A percentile compares a stretch with the other conserved stretches of the same genome.
Evolutionary conservation across 2,113 vertebrate genomes (phyloP).

Genomic region (mouse (Mus musculus)): DNA sequence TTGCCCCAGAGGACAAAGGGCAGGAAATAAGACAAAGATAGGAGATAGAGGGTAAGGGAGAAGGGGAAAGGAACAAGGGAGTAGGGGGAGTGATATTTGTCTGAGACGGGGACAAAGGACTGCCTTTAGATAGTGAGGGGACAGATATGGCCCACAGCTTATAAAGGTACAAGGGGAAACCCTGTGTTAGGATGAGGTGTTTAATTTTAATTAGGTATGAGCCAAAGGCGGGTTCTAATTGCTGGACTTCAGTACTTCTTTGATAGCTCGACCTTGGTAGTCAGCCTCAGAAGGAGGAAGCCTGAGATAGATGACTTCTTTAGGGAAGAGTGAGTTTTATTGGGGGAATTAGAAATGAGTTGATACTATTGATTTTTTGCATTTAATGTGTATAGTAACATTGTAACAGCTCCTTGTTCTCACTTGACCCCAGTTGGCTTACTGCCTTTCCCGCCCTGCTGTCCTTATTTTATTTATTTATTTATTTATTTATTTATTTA

Average conservation of each 20-base stretch:
- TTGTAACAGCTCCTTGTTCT: background rate
- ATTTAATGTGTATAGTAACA: background rate
- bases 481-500: no score
- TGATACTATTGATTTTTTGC: conserved; percentile 56
- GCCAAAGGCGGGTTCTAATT: background rate
- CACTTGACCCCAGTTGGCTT: conserved; percentile 56
- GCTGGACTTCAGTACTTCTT: background rate
- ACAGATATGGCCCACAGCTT: background rate
- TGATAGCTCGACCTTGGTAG: background rate
- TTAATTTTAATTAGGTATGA: background rate
- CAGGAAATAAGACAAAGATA: background rate
- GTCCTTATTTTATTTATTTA: background rate
- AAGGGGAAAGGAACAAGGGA: background rate
- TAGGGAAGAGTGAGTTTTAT: background rate
- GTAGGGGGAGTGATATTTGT: background rate
- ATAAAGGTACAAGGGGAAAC: background rate
- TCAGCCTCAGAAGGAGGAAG: background rate
- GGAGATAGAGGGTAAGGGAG: background rate
- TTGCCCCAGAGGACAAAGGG: background rate
- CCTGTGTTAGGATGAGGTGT: background rate
- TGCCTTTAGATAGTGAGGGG: background rate
- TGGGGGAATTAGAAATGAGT: background rate
- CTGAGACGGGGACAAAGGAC: background rate
- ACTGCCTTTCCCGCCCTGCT: conserved; percentile 55
- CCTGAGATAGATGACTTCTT: background rate